phyloP scores from a whole-genome alignment of 2,797 vertebrate species.

The Alosa sapidissima region DNA sequence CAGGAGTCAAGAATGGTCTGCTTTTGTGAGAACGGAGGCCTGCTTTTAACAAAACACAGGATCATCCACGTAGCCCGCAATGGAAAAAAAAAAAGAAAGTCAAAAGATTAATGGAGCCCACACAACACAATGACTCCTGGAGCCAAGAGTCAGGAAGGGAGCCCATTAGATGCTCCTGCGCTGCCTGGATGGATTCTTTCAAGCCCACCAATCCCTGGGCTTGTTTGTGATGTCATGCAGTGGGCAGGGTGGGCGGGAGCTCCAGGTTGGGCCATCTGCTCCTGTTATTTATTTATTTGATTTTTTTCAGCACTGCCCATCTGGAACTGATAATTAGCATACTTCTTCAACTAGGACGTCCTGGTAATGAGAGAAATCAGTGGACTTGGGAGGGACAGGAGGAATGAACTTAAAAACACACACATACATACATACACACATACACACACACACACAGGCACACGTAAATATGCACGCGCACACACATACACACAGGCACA shows the following conservation, averaged over 20 bases:
- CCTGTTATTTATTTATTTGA: background rate
- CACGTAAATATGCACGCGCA: background rate
- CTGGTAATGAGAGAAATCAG: constrained; percentile 10
- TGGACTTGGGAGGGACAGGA: background rate
- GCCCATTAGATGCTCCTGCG: background rate
- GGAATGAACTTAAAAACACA: background rate
- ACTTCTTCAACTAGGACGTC: constrained; percentile 7
- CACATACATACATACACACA: background rate
- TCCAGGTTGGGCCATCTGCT: background rate
- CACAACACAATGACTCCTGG: background rate
- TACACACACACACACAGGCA: background rate
- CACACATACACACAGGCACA: background rate
- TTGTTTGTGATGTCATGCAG: constrained; percentile 1
- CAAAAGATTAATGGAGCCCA: background rate
- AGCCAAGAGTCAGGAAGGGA: background rate
- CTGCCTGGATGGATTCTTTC: background rate
- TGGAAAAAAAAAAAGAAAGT: background rate
- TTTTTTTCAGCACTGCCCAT: background rate
- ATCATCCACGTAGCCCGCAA: background rate
- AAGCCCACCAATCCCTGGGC: background rate
- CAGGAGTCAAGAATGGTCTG: background rate
- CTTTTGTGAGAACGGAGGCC: background rate
- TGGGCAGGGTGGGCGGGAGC: background rate
- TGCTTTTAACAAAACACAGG: background rate
- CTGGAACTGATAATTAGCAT: constrained; percentile 17